Base-by-base conservation (phyloP, 1,140 invertebrate species). In the Cyclargus thomasi region DNA sequence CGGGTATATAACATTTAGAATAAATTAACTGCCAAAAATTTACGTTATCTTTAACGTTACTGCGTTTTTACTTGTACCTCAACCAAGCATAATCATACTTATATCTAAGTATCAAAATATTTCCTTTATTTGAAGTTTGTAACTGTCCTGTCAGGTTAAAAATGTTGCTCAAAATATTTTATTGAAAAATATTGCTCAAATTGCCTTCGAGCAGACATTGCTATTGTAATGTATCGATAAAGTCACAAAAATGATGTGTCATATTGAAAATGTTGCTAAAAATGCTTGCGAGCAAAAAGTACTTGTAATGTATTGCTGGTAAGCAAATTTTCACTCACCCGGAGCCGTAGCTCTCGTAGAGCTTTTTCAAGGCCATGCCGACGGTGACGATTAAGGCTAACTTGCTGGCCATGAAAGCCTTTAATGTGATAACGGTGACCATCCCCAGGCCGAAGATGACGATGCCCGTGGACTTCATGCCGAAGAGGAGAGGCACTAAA, bases 371-470 rank as follows among this genome's bases (percentile, higher is more conserved):
- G 6, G 93, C 88, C 77, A 94, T 90, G 63, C 91, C 86, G 8
- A 91, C 80, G 0, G 93, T 92, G 8, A 93, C 88, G 11, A 94
- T 68, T 1, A 94, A 85, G 0, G 93, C 93, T 67, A 93, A 77
- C 77, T 94, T 94, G 23, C 93, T 93, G 1, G 93, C 87, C 17
- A 93, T 76, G 67, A 94, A 88, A 0, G 93, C 92, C 78, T 94
- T 94, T 2, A 94, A 71, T 0, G 93, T 92, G 0, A 94, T 82
- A 0, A 92, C 72, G 1, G 93, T 91, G 35, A 94, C 92, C 23
- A 92, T 84, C 35, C 91, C 90, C 62, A 94, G 80, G 0, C 91
- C 91, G 23, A 93, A 89, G 67, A 93, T 89, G 16, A 91, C 90
- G 63, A 92, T 88, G 16, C 92, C 92, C 1, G 93, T 92, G 1